A percentile compares a stretch with the other conserved stretches of the same genome.
These are phyloP conservation scores for Tridacna crocea DNA, from an alignment of 2,888 invertebrate species.

Conservation along the genomic window DNA sequence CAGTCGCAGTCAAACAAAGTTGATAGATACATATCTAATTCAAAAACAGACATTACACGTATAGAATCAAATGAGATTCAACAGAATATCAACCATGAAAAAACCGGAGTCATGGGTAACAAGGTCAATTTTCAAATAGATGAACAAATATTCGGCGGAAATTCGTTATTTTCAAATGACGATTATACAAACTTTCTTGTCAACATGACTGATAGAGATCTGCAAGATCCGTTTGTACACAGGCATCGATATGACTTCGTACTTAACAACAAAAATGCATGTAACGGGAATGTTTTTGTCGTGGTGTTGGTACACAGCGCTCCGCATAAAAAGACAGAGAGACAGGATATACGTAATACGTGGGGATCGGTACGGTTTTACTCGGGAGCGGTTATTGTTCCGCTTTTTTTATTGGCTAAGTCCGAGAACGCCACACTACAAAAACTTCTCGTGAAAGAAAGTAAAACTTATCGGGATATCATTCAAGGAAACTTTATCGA, in stretches of 20 bases:
- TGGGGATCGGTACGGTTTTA: constrained; percentile 62
- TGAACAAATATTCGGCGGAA: neutral
- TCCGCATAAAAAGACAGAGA: constrained; percentile 46
- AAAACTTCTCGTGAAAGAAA: constrained; percentile 52
- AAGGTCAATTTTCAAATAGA: neutral
- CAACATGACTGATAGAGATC: constrained; percentile 12
- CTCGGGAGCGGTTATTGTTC: constrained; percentile 44
- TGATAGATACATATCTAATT: neutral
- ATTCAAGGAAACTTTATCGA: constrained; percentile 79
- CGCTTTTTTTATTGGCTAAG: constrained; percentile 62
- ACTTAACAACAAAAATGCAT: constrained; percentile 49
- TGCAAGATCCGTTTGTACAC: constrained; percentile 37
- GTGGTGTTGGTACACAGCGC: constrained; percentile 66
- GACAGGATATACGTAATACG: constrained; percentile 65
- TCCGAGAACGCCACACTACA: constrained; percentile 37
- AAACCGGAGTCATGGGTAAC: neutral
- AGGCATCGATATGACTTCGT: constrained; percentile 52
- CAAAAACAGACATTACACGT: neutral
- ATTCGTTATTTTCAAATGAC: neutral
- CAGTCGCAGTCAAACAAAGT: neutral
- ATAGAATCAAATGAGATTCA: neutral
- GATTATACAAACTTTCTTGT: constrained; percentile 33
- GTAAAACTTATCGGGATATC: constrained; percentile 63
- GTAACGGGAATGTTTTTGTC: constrained; percentile 51
- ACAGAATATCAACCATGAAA: neutral